phyloP scores from a whole-genome alignment of 2,797 vertebrate species.

The Macropus fuliginosus region DNA sequence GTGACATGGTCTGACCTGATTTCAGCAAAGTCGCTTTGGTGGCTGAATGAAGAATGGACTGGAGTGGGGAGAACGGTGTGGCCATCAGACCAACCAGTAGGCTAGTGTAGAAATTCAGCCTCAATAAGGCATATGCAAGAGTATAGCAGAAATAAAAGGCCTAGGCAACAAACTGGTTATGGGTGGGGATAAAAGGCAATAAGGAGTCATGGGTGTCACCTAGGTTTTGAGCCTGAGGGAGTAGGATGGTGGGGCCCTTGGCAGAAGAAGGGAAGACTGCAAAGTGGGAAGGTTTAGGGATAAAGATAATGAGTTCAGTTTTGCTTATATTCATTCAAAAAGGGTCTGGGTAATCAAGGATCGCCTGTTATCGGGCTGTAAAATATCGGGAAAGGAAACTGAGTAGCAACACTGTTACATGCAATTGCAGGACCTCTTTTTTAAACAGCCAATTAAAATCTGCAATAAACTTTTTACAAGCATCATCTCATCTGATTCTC shows the following conservation, averaged over 20 bases:
- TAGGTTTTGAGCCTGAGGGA: background rate
- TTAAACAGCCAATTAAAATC: background rate
- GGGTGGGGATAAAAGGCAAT: background rate
- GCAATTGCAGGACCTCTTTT: background rate
- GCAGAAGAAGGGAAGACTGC: background rate
- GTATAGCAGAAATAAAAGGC: background rate
- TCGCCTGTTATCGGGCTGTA: background rate
- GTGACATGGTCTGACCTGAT: background rate
- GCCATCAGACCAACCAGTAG: background rate
- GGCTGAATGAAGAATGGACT: background rate
- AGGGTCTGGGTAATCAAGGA: background rate
- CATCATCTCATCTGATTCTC: background rate
- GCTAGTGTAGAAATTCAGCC: background rate
- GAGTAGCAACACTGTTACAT: background rate
- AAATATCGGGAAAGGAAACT: background rate
- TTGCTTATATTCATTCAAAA: background rate
- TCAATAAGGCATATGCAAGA: background rate
- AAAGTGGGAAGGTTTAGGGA: background rate
- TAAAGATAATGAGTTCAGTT: background rate
- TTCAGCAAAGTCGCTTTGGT: background rate
- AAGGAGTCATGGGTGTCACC: background rate
- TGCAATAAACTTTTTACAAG: background rate
- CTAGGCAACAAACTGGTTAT: background rate
- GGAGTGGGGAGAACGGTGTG: background rate
- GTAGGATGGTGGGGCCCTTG: background rate